phyloP scores from a whole-genome alignment of 2,888 invertebrate genomes.

The Coelopa pilipes region DNA sequence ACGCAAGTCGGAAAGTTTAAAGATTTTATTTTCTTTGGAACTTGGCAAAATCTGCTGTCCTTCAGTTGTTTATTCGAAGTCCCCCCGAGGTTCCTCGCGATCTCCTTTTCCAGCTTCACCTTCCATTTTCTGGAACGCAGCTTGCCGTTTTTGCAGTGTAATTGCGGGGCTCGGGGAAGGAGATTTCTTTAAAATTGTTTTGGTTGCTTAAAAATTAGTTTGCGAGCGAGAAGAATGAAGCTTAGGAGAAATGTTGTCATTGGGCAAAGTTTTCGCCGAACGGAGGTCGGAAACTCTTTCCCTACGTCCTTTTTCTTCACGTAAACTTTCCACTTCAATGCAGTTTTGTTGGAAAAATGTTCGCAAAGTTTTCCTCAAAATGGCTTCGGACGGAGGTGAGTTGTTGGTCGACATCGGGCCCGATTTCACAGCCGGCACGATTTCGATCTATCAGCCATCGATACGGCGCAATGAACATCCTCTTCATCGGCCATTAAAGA shows the following conservation, averaged over 20 bases:
- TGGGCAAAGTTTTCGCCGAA: slow-evolving; percentile 38
- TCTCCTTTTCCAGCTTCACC: not conserved
- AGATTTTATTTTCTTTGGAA: not conserved
- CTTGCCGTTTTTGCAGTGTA: not conserved
- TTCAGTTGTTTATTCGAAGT: too few relatives aligned
- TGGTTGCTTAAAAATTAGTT: slow-evolving; percentile 63
- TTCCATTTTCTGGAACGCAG: not conserved
- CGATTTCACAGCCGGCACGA: too few relatives aligned
- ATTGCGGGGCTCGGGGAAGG: not conserved
- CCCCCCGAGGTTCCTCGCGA: too few relatives aligned
- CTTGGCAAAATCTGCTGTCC: not conserved
- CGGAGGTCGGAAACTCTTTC: not conserved
- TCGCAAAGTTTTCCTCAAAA: too few relatives aligned
- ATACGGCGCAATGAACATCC: too few relatives aligned
- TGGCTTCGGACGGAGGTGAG: too few relatives aligned
- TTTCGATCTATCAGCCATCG: too few relatives aligned
- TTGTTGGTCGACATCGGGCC: too few relatives aligned
- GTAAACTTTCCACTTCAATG: slow-evolving; percentile 4
- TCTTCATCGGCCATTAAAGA: too few relatives aligned
- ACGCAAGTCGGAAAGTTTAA: slow-evolving; percentile 20
- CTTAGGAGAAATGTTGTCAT: slow-evolving; percentile 61
- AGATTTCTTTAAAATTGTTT: slow-evolving; percentile 60
- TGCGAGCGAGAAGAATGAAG: slow-evolving; percentile 58
- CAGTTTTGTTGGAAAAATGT: too few relatives aligned
- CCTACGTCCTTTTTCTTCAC: not conserved